Evolutionary conservation across 2,113 vertebrate genomes (phyloP), one percentile per base, ranked within the genome.

Genomic region (Podiceps cristatus): DNA sequence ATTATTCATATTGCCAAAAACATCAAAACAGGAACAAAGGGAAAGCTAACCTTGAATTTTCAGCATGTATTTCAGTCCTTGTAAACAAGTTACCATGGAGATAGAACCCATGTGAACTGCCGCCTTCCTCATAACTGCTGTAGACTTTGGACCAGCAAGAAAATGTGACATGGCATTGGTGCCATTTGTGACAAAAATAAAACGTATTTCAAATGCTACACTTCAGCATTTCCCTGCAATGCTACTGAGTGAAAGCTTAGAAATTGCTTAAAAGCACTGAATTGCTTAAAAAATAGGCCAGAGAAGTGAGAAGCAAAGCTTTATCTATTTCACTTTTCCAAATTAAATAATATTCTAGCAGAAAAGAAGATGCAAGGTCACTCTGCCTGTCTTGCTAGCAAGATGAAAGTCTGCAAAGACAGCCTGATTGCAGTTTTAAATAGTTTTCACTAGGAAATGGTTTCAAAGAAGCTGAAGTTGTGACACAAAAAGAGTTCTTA

Each of bases 11-110:
- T 97, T 98, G 98, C 98, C 98, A 97, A 97, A 98, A 98, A 97
- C 97, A 98, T 98, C 98, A 98, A 97, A 98, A 98, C 97, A 97
- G 95, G 95, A 98, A 98, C 97, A 98, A 98, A 98, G 92, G 77
- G 93, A 98, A 98, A 96, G 89, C 97, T 98, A 98, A 98, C 98
- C 98, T 98, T 98, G 98, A 98, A 97, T 98, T 98, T 98, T 98
- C 98, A 98, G 97, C 94, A 83, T 98, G 95, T 97, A 97, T 97
- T 97, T 98, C 97, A 98, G 96, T 91, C 88, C 95, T 97, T 97
- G 97, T 98, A 98, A 98, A 98, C 97, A 98, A 98, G 98, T 98
- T 98, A 92, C 98, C 98, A 98, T 98, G 98, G 98, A 97, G 98
- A 98, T 98, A 95, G 97, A 97, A 94, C 93, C 96, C 98, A 86